A percentile compares a stretch with the other conserved stretches of the same genome.
Conservation (phyloP, 2,888 invertebrate genomes). For the Plemyria rubiginata region DNA sequence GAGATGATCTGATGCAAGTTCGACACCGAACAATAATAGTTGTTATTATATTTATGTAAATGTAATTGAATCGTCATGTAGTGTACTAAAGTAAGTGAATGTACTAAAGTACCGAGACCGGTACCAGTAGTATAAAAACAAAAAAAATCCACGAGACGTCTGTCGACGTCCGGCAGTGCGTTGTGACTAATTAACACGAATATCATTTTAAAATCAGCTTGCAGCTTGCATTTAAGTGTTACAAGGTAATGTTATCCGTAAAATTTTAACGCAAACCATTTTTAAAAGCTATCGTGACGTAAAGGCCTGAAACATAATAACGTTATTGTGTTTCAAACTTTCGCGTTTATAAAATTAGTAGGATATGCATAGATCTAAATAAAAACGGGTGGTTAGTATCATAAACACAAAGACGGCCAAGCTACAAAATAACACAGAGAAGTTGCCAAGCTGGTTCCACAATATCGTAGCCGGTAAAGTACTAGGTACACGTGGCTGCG, state of each 20-base stretch:
- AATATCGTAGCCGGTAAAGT: conserved; percentile 28
- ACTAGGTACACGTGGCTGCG: conserved; percentile 20
- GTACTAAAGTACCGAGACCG: no score
- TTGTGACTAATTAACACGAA: conserved; percentile 20
- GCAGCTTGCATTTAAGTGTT: conserved; percentile 19
- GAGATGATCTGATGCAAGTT: not conserved
- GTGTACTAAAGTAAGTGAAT: no score
- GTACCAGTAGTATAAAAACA: no score
- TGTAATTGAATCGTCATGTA: conserved; percentile 2
- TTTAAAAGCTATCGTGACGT: conserved; percentile 4
- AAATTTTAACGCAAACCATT: conserved; percentile 4
- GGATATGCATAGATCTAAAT: not conserved
- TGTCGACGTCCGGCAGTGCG: not conserved
- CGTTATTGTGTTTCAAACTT: conserved; percentile 13
- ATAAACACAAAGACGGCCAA: conserved; percentile 9
- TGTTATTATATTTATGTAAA: conserved; percentile 10
- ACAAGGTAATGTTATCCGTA: conserved; percentile 11
- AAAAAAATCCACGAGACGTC: conserved; percentile 4
- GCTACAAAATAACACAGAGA: conserved; percentile 14
- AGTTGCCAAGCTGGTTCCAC: conserved; percentile 22
- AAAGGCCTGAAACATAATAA: conserved; percentile 11
- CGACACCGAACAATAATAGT: not conserved
- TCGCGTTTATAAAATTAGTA: no score
- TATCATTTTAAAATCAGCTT: conserved; percentile 22
- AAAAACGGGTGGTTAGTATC: not conserved